A percentile compares a stretch with the other conserved stretches of the same genome.
phyloP scores from a whole-genome alignment of 1,140 invertebrate species.

The Lordiphosa mommai region DNA sequence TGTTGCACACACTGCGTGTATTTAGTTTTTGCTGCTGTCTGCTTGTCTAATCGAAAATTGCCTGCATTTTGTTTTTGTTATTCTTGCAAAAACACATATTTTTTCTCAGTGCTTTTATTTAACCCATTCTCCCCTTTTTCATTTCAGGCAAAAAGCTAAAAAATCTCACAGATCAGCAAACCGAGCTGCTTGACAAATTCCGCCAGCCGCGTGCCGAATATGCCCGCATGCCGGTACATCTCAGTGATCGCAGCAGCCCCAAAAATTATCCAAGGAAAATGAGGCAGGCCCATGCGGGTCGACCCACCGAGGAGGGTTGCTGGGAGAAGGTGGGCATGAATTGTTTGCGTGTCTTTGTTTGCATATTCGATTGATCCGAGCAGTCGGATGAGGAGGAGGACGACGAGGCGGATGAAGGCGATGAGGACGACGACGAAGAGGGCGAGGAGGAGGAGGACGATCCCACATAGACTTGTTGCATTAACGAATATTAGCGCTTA shows the following conservation, averaged over 20 bases:
- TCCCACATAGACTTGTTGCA: slow-evolving; percentile 69
- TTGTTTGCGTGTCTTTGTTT: slow-evolving; percentile 74
- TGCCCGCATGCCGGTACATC: slow-evolving; percentile 75
- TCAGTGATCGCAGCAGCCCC: slow-evolving; percentile 73
- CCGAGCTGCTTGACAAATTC: slow-evolving; percentile 71
- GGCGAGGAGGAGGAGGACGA: slow-evolving; percentile 15
- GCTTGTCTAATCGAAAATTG: too few relatives aligned
- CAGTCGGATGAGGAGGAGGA: slow-evolving; percentile 21
- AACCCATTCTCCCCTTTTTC: neutral
- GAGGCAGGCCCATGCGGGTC: slow-evolving; percentile 58
- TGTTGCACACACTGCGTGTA: too few relatives aligned
- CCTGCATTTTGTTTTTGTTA: too few relatives aligned
- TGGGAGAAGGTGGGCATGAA: slow-evolving; percentile 73
- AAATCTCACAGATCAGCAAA: slow-evolving; percentile 74
- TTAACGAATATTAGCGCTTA: slow-evolving; percentile 76
- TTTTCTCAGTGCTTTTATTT: neutral
- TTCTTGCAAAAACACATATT: too few relatives aligned
- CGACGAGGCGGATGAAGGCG: slow-evolving; percentile 8
- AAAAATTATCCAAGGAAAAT: slow-evolving; percentile 79
- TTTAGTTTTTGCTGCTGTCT: too few relatives aligned
- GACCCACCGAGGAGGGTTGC: slow-evolving; percentile 61
- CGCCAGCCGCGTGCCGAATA: slow-evolving; percentile 70
- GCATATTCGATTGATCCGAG: slow-evolving; percentile 76
- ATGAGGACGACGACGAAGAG: neutral
- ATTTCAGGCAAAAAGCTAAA: slow-evolving; percentile 68